Base-by-base conservation (phyloP, 2,888 invertebrate genomes). In the Clusia tigrina region DNA sequence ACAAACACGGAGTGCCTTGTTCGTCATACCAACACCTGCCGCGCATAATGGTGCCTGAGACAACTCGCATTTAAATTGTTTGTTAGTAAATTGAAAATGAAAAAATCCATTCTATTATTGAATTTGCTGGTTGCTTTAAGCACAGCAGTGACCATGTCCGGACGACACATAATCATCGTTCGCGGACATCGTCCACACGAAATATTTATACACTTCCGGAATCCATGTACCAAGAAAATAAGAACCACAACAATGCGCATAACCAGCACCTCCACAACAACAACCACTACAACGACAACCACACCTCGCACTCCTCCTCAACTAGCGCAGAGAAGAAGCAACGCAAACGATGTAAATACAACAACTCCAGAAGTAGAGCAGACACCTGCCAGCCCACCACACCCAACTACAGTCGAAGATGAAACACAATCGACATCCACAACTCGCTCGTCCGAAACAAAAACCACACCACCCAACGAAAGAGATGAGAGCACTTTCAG, bases 71-170 rank as follows among this genome's bases (percentile, higher is more conserved):
- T 9, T 32, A 9, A 32, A 32, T 32, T 9, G 6, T 32, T 32
- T 32, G 12, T 32, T 32, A 32, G 32, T 32, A 15, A 42, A 17
- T 32, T 32, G 32, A 32, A 42, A 42, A 48, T 48, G 48, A 20
- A 3, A 48, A 48, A 20, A 18, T 15, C 6, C 10, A 10, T 26
- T 10, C 9, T 48, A 20, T 10, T 58, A 10, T 6, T 62, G 2
- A 54, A 46, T 42, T 26, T 62, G 12, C 18, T 62, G 12, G 54
- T 62, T 18, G 54, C 23, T 3, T 25, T 46, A 9, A 57, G 58
- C 2, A 5, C 32, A 15, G 58, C 26, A 12, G 32, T 62, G 26
- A 57, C 62, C 9, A 25, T 62, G 18, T 42, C 25, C 18, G 46
- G 26, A 25, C 54, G 53, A 9, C 26, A 54, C 2, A 1, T 54